Base-by-base conservation (phyloP, 1,140 invertebrate species). In the Dendroctonus ponderosae region DNA sequence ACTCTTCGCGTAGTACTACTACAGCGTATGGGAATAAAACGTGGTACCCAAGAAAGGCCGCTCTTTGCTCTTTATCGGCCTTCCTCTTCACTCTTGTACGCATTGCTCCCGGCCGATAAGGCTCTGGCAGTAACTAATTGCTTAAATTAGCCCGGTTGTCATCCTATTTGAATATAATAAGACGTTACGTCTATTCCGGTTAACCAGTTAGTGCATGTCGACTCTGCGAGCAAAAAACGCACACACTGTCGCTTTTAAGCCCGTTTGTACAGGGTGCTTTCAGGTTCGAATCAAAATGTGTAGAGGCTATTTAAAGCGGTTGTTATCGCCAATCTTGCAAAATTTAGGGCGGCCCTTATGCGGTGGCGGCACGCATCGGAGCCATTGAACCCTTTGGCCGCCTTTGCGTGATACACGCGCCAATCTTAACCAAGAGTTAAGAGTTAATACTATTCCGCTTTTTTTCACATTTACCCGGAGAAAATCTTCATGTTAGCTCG, bases 141-240 rank as follows among this genome's bases (percentile, higher is more conserved):
- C 52, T 56, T 57, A 26, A 65, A 63, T 65, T 65, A 57, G 52
- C 49, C 57, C 49, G 40, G 11, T 40, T 65, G 62, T 65, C 62
- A 65, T 44, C 53, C 57, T 56, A 65, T 57, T 65, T 65, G 52
- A 65, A 56, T 64, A 64, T 49, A 56, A 56, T 56, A 65, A 48
- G 60, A 52, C 38, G 12, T 14, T 57, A 12, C 38, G 11, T 57
- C 48, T 50, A 8, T 12, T 26, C 26, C 26, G 26, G 26, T 3
- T 3, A 26, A 26, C 26, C 26, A 26, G 26, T 26, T 26, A 26
- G 26, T 26, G 26, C 26, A 1, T 26, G 26, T 26, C 26, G 26
- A 26, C 26, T 26, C 1, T 26, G 26, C 26, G 26, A 26, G 26
- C 26, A 3, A 26, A 26, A 26, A 26, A 26, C 26, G 26, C 26